Base-by-base conservation (phyloP, 2,797 vertebrate genomes). In the Malurus splendens region DNA sequence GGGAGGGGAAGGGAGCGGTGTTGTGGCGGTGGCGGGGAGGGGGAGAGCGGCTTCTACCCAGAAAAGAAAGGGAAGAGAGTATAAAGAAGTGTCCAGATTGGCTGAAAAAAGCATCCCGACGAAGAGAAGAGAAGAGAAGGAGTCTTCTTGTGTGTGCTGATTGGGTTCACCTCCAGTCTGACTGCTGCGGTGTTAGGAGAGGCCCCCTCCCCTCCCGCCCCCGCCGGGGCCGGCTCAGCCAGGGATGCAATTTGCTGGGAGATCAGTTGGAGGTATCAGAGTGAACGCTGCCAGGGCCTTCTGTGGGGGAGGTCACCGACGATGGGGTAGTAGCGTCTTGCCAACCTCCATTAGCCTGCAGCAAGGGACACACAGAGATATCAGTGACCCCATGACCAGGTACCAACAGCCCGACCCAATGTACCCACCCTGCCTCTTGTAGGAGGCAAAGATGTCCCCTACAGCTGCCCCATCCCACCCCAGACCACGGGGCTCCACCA, bases 241-340 rank as follows among this genome's bases (percentile, higher is more conserved):
- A 90, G 96, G 95, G 96, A 96, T 95, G 96, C 96, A 93, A 96
- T 91, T 95, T 95, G 97, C 94, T 93, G 97, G 97, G 96, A 97
- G 98, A 98, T 99, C 98, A 99, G 98, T 99, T 99, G 98, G 99
- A 99, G 97, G 99, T 99, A 98, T 99, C 99, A 67, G 99, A 99
- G 97, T 99, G 99, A 96, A 99, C 98, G 93, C 99, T 99, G 97
- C 98, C 99, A 89, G 99, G 99, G 97, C 99, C 99, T 99, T 99
- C 99, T 98, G 99, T 99, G 94, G 99, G 99, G 95, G 99, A 99
- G 96, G 99, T 99, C 98, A 99, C 98, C 94, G 99, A 99, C 84
- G 99, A 99, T 92, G 99, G 99, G 97, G 99, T 99, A 81, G 98
- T 98, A 94, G 98, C 98, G 94, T 99, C 99, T 97, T 99, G 99